These are phyloP conservation scores for Sorex araneus DNA, from an alignment of 2,113 vertebrate species.

Conservation along the genomic window DNA sequence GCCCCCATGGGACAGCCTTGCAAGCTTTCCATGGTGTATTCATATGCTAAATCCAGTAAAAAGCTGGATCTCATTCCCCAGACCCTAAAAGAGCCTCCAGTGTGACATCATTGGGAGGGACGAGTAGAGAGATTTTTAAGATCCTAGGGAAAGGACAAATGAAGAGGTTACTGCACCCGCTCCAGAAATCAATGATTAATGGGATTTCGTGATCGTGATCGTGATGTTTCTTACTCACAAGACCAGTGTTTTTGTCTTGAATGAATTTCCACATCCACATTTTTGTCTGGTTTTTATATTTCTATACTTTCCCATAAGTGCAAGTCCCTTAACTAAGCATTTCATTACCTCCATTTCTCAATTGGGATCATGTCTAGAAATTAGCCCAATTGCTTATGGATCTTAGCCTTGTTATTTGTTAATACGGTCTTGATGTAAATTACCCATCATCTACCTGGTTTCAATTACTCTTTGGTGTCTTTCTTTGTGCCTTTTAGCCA, in stretches of 20 bases:
- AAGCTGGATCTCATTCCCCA: too few species aligned
- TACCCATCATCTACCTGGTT: background rate
- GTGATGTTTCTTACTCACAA: background rate
- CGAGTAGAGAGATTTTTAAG: too few species aligned
- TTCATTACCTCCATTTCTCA: background rate
- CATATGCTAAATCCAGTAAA: too few species aligned
- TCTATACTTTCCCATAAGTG: background rate
- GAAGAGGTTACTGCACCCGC: too few species aligned
- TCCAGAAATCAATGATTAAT: too few species aligned
- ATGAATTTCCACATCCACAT: background rate
- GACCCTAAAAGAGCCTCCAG: too few species aligned
- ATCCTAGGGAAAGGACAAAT: too few species aligned
- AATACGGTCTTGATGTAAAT: background rate
- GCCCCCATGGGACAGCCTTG: too few species aligned
- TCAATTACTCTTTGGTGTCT: background rate
- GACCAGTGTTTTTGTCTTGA: conserved; percentile 10
- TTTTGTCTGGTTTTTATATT: conserved; percentile 27
- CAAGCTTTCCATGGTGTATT: too few species aligned
- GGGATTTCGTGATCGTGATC: too few species aligned
- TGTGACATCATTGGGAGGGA: too few species aligned
- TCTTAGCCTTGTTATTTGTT: background rate
- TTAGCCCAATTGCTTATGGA: background rate
- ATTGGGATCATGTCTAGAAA: background rate
- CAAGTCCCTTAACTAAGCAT: background rate
- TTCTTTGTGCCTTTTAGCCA: background rate